A percentile compares a stretch with the other conserved stretches of the same genome.
phyloP scores from a whole-genome alignment of 1,140 invertebrate species.

The Potamilus streckersoni region DNA sequence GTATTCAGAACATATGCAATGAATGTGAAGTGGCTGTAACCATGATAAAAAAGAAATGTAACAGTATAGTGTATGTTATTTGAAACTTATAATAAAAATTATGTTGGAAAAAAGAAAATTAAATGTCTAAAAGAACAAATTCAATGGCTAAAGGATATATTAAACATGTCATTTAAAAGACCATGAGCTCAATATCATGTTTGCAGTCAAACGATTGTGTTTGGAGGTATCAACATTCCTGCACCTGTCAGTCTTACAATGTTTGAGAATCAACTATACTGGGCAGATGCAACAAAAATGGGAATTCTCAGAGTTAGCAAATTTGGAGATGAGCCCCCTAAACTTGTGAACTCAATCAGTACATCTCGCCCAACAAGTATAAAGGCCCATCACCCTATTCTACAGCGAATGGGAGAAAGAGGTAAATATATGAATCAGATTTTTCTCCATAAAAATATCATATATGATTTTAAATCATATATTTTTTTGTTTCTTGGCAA shows the following conservation, averaged over 20 bases:
- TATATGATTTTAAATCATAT: neutral
- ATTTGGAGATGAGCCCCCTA: slow-evolving; percentile 74
- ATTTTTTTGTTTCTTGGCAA: too few species aligned
- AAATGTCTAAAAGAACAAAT: neutral
- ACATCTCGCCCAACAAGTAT: slow-evolving; percentile 4
- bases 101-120: too few species aligned
- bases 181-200: slow-evolving; percentile 3
- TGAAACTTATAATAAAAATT: too few species aligned
- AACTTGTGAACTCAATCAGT: neutral
- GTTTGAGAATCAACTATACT: slow-evolving; percentile 93
- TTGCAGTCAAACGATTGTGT: slow-evolving; percentile 61
- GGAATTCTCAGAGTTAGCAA: slow-evolving; percentile 93
- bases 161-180: neutral
- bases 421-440: neutral
- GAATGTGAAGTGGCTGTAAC: too few species aligned
- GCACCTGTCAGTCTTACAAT: slow-evolving; percentile 85
- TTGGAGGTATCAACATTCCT: slow-evolving; percentile 82
- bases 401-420: slow-evolving; percentile 8
- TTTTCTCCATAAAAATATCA: too few species aligned
- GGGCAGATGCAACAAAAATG: slow-evolving; percentile 96
- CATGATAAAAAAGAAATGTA: too few species aligned
- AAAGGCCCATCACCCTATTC: slow-evolving; percentile 5
- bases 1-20: too few species aligned
- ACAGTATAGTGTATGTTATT: too few species aligned
- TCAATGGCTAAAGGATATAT: neutral